Evolutionary conservation across 2,113 vertebrate genomes (phyloP), one percentile per base, ranked within the genome.

Genomic region (Brienomyrus brachyistius): DNA sequence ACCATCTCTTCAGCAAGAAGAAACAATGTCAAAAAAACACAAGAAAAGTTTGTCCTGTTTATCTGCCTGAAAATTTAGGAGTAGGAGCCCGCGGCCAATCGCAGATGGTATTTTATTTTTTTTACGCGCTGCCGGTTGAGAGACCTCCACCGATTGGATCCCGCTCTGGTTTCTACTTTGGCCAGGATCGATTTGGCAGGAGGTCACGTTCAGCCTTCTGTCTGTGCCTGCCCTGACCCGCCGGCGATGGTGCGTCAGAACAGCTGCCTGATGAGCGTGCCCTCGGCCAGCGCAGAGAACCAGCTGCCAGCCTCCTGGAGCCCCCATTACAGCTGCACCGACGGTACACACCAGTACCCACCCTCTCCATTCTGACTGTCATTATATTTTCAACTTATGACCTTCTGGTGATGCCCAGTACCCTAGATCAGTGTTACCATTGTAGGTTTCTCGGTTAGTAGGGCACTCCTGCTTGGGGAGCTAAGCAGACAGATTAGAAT

Each of bases 211-310:
- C 35, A 84, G 82, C 47, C 82, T 86, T 11, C 9, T n/a, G 45
- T 62, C 35, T 47, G 35, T 86, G 1, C 91, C 43, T 70, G 83
- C 87, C 89, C 88, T 56, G 74, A 93, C 92, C 88, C 89, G 92
- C 93, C 91, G 93, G 94, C 92, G 93, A 96, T 96, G 95, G 92
- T 95, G 92, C 94, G 94, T 91, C 92, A 92, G 89, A 94, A 91
- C 91, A 90, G 91, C 92, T 92, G 90, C 92, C 95, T 92, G 23
- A 96, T 96, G 96, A 96, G 95, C 85, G 19, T 95, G 47, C 93
- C 93, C 91, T 84, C 90, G 90, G 90, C 92, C 91, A 92, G 59
- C 90, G 82, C 93, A 82, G 95, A 96, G 88, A 95, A 90, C 92
- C 95, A 94, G 89, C 92, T 96, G 91, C 92, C 93, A 88, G 45